A percentile compares a stretch with the other conserved stretches of the same genome.
phyloP scores from a whole-genome alignment of 2,113 vertebrate species.

The Panthera leo region DNA sequence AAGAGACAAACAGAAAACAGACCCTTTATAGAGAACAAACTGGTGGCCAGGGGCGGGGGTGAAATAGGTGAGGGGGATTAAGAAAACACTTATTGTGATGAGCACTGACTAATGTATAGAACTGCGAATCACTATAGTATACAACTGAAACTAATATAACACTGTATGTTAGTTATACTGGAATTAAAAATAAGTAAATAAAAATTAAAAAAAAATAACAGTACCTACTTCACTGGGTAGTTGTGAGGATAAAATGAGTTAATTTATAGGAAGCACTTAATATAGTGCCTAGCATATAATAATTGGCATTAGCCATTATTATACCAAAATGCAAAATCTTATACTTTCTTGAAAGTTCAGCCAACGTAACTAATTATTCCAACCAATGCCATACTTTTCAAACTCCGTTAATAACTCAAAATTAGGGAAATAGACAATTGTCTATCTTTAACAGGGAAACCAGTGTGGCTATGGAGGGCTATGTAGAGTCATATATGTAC shows the following conservation, averaged over 20 bases:
- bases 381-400: neutral
- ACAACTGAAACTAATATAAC: neutral
- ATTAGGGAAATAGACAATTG: neutral
- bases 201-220: neutral
- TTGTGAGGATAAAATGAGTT: neutral
- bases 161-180: neutral
- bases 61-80: neutral
- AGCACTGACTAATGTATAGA: neutral
- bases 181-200: neutral
- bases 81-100: neutral
- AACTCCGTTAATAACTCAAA: constrained; percentile 3
- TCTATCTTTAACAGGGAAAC: neutral
- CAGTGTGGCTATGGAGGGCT: neutral
- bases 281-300: neutral
- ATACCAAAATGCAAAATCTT: neutral
- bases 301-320: neutral
- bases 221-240: neutral
- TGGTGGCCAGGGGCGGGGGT: neutral
- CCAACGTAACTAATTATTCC: neutral
- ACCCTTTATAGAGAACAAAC: neutral
- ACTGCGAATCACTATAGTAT: neutral
- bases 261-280: neutral
- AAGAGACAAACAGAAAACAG: neutral
- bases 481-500: neutral
- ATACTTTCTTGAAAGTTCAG: constrained; percentile 32